These are phyloP conservation scores for Chloroceryle aenea DNA, from an alignment of 2,113 vertebrate genomes.

Conservation along the genomic window DNA sequence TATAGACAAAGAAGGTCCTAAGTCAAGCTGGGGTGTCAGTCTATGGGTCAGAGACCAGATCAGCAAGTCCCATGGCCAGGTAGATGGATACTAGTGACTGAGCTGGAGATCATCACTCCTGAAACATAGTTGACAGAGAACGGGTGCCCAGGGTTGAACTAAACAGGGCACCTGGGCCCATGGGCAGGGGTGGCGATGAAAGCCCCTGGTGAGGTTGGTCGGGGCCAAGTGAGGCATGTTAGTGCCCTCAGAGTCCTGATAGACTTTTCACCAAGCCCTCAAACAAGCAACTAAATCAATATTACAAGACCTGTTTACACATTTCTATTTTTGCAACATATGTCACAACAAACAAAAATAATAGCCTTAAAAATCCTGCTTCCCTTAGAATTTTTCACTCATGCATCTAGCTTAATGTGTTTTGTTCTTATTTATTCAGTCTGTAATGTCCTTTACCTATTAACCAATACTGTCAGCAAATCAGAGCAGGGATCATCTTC, in stretches of 20 bases:
- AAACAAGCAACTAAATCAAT: neutral
- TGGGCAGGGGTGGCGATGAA: neutral
- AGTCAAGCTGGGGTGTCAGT: neutral
- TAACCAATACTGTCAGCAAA: neutral
- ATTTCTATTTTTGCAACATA: neutral
- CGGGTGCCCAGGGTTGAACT: neutral
- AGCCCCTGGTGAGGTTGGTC: rapidly evolving
- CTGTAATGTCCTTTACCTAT: neutral
- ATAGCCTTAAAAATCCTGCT: neutral
- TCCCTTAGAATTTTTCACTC: neutral
- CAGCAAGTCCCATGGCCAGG: neutral
- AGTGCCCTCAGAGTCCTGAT: neutral
- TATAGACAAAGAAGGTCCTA: neutral
- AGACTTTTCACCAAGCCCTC: neutral
- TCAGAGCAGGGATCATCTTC: neutral
- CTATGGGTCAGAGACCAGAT: neutral
- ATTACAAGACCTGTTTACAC: neutral
- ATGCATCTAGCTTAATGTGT: neutral
- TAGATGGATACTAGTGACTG: neutral
- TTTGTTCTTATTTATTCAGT: neutral
- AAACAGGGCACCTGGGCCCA: neutral
- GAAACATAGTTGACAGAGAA: neutral
- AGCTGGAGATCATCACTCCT: neutral
- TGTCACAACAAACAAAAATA: neutral
- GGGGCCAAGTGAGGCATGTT: neutral